phyloP scores from a whole-genome alignment of 1,140 invertebrate species.

The Cheumatopsyche charites region DNA sequence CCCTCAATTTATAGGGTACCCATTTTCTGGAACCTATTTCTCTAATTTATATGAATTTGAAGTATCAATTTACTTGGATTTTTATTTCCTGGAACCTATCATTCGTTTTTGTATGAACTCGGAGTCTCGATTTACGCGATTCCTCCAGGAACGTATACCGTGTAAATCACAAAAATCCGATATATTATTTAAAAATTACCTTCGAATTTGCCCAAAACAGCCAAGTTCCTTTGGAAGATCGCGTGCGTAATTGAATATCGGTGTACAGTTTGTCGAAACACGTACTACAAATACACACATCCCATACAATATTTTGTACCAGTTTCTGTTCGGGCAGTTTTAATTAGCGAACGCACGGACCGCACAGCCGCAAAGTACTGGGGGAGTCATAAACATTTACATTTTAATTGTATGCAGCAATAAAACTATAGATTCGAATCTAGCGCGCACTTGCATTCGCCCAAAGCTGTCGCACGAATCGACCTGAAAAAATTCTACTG shows the following conservation, averaged over 20 bases:
- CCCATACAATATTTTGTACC: slow-evolving; percentile 28
- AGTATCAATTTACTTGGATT: too few relatives aligned
- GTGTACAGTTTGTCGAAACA: neutral
- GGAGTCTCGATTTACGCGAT: too few relatives aligned
- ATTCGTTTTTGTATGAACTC: too few relatives aligned
- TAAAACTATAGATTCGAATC: slow-evolving; percentile 29
- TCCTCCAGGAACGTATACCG: too few relatives aligned
- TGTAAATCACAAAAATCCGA: too few relatives aligned
- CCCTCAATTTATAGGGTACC: too few relatives aligned
- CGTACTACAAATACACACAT: neutral
- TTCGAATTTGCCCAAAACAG: too few relatives aligned
- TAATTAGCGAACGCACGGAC: slow-evolving; percentile 26
- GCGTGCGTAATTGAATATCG: slow-evolving; percentile 10
- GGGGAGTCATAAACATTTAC: slow-evolving; percentile 19
- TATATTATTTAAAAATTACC: too few relatives aligned
- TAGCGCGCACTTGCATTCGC: slow-evolving; percentile 7
- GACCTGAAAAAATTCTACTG: neutral
- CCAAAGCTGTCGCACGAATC: slow-evolving; percentile 23
- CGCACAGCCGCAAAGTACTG: slow-evolving; percentile 8
- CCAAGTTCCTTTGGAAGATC: neutral
- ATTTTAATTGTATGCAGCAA: slow-evolving; percentile 36
- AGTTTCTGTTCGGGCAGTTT: slow-evolving; percentile 22
- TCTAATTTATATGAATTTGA: too few relatives aligned
- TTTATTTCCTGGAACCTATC: too few relatives aligned
- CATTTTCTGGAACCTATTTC: too few relatives aligned